Percentiles rank a stretch among this genome's conserved stretches.
These are phyloP conservation scores for Hypotaenidia philippensis DNA, from an alignment of 2,797 vertebrate genomes.

Conservation along the genomic window DNA sequence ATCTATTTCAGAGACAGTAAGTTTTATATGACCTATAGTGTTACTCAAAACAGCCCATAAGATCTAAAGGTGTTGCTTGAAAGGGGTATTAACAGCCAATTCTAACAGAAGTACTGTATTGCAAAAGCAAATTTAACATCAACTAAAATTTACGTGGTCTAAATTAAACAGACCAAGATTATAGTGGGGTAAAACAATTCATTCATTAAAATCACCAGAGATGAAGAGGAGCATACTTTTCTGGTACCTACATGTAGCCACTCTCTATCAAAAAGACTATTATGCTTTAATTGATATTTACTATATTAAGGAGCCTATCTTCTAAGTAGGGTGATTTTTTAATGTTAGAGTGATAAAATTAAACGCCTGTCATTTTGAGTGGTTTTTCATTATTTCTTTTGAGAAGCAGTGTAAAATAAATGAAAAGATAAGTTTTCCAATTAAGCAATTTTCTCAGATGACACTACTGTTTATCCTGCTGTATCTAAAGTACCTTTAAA, in stretches of 20 bases:
- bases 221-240: not conserved
- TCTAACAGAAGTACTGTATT: not conserved
- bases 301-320: not conserved
- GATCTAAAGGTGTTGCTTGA: not conserved
- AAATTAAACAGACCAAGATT: not conserved
- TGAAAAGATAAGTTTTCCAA: not conserved
- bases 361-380: not conserved
- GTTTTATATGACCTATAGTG: not conserved
- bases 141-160: not conserved
- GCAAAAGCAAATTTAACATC: not conserved
- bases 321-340: not conserved
- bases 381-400: not conserved
- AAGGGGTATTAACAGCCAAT: not conserved
- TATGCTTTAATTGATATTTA: not conserved
- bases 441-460: not conserved
- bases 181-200: not conserved
- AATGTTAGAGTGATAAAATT: not conserved
- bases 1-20: not conserved
- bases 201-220: not conserved
- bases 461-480: not conserved
- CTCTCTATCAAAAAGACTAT: not conserved
- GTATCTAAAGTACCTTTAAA: not conserved
- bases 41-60: not conserved
- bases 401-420: not conserved
- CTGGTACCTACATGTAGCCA: not conserved